Evolutionary conservation across 2,888 invertebrate species (phyloP).

Genomic region (Sarcophaga rosellei): DNA sequence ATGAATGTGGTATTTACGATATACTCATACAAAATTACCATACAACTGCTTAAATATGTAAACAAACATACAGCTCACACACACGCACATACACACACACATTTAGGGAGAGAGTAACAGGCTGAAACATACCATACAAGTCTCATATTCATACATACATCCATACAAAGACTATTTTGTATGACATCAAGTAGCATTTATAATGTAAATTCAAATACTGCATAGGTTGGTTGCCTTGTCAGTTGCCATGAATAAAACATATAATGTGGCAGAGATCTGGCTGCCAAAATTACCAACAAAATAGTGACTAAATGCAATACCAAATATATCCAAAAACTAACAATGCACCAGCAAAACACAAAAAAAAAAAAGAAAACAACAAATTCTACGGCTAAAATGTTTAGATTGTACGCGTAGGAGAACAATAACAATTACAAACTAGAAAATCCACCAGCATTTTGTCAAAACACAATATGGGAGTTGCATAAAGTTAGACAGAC

Average conservation of each 20-base stretch:
- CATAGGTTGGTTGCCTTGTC: constrained; percentile 59
- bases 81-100: neutral
- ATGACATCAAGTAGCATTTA: constrained; percentile 37
- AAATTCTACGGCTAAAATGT: neutral
- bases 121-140: too few species aligned
- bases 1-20: constrained; percentile 38
- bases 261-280: constrained; percentile 8
- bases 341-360: constrained; percentile 41
- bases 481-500: constrained; percentile 19
- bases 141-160: neutral
- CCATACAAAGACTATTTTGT: constrained; percentile 4
- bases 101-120: too few species aligned
- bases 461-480: constrained; percentile 50
- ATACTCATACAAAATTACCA: neutral
- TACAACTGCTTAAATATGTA: neutral
- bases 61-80: constrained; percentile 1
- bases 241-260: constrained; percentile 46
- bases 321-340: constrained; percentile 49
- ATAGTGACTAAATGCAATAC: constrained; percentile 46
- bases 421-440: constrained; percentile 46
- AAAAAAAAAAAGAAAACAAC: constrained; percentile 44
- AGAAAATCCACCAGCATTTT: constrained; percentile 48
- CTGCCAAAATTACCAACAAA: constrained; percentile 25
- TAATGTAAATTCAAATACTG: constrained; percentile 54
- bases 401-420: constrained; percentile 11